These are phyloP conservation scores for Phalacrocorax pelagicus DNA, from an alignment of 2,113 vertebrate species.

Conservation along the genomic window DNA sequence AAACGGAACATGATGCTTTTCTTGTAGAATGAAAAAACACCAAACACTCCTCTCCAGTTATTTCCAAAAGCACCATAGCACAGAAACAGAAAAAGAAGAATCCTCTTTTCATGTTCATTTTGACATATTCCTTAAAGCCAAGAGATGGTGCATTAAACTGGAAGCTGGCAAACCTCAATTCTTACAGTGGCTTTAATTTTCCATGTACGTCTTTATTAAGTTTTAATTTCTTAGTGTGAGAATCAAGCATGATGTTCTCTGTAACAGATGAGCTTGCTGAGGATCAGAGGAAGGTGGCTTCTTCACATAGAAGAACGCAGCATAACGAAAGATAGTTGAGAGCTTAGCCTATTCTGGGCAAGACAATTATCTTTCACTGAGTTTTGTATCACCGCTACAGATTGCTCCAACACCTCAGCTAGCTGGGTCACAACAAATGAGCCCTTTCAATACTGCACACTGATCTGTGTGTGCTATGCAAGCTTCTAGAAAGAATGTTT, in stretches of 20 bases:
- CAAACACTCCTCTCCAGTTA: background rate
- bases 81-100: background rate
- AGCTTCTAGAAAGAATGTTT: background rate
- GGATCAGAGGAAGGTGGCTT: background rate
- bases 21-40: background rate
- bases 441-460: background rate
- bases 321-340: background rate
- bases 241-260: background rate
- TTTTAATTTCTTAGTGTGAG: background rate
- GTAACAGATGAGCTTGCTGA: background rate
- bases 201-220: background rate
- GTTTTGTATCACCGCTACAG: background rate
- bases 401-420: background rate
- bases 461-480: background rate
- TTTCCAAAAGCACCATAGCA: background rate
- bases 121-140: background rate
- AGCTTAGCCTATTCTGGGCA: background rate
- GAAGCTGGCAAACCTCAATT: background rate
- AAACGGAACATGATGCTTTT: background rate
- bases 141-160: background rate
- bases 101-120: background rate
- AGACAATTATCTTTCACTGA: background rate
- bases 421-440: background rate
- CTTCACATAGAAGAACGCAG: background rate
- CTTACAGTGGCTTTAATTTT: slow-evolving; percentile 3